phyloP scores from a whole-genome alignment of 2,888 invertebrate genomes.

The Hermodice carunculata region DNA sequence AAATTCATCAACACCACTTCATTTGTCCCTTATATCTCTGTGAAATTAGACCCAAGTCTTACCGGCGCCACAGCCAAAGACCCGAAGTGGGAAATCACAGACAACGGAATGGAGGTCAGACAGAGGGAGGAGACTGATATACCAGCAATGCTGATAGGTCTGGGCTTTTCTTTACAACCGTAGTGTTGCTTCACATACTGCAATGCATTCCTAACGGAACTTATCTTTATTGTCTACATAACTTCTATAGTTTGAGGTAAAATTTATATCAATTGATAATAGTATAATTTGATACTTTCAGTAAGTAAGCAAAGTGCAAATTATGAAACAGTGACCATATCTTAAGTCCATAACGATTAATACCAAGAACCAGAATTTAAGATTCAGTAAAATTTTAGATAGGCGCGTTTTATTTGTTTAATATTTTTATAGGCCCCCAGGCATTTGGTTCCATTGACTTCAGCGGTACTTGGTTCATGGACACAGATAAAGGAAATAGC shows the following conservation, averaged over 20 bases:
- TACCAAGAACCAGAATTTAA: no score
- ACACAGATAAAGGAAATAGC: constrained; percentile 35
- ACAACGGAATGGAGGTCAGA: constrained; percentile 46
- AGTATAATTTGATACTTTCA: background rate
- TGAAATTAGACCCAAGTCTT: constrained; percentile 35
- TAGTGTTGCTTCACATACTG: no score
- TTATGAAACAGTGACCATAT: background rate
- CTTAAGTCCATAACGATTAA: no score
- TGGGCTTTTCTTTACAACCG: background rate
- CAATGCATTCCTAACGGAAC: no score
- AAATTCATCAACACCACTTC: constrained; percentile 36
- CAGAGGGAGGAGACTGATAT: constrained; percentile 43
- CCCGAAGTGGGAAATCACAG: constrained; percentile 43
- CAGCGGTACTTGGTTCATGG: constrained; percentile 46
- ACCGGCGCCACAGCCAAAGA: background rate
- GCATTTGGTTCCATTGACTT: constrained; percentile 48
- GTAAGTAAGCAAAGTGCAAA: background rate
- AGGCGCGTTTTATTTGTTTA: background rate
- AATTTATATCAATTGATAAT: no score
- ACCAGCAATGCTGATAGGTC: constrained; percentile 51
- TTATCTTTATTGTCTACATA: no score
- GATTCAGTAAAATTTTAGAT: background rate
- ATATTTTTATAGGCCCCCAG: constrained; percentile 41
- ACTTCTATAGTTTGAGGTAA: no score
- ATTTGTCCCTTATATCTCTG: constrained; percentile 38